Conservation (phyloP, 2,888 invertebrate species). For the Leptodirus hochenwartii region DNA sequence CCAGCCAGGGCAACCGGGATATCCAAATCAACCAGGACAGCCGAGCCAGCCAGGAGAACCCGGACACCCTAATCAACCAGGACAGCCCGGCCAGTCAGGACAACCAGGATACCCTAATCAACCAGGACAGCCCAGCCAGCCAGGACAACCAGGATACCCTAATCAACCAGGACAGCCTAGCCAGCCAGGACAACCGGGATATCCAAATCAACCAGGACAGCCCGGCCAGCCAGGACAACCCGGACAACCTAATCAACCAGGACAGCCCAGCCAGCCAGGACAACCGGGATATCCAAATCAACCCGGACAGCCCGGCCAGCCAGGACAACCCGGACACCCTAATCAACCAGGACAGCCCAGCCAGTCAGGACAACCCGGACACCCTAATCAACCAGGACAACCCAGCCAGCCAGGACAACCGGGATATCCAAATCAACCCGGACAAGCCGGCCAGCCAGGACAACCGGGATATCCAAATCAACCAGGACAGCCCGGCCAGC, state of each 20-base stretch:
- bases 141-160: constrained; percentile 12
- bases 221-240: constrained; percentile 10
- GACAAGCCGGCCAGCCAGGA: constrained; percentile 9
- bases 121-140: constrained; percentile 10
- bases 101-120: constrained; percentile 10
- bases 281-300: constrained; percentile 16
- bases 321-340: constrained; percentile 10
- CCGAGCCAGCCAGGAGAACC: constrained; percentile 33
- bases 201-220: constrained; percentile 11
- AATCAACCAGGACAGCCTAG: constrained; percentile 11
- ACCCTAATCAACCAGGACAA: constrained; percentile 8
- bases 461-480: constrained; percentile 9
- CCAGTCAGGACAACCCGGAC: constrained; percentile 11
- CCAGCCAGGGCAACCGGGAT: constrained; percentile 6
- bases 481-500: constrained; percentile 8
- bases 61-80: constrained; percentile 26
- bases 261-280: constrained; percentile 9
- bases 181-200: constrained; percentile 11
- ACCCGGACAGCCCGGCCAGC: constrained; percentile 32
- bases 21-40: constrained; percentile 6
- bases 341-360: constrained; percentile 10
- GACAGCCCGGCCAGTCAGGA: constrained; percentile 8
- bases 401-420: constrained; percentile 10
- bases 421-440: constrained; percentile 7
- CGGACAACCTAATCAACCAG: constrained; percentile 9